Percentiles rank a stretch among this genome's conserved stretches.
These are phyloP conservation scores for Thaumatotibia leucotreta DNA, from an alignment of 1,140 invertebrate genomes.

Conservation along the genomic window DNA sequence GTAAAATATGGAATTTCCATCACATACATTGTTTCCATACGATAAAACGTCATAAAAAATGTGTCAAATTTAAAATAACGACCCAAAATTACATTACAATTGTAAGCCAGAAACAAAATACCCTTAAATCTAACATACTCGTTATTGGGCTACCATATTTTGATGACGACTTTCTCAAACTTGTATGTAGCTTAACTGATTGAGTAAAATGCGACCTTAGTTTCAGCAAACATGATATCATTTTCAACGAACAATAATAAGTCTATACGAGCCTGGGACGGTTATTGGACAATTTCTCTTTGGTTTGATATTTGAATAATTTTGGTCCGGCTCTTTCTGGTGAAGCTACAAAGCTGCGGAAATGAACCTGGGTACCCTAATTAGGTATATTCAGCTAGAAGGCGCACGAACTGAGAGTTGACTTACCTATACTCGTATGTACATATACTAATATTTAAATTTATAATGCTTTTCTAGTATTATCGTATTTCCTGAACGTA, in stretches of 20 bases:
- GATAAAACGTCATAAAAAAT: too few relatives aligned
- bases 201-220: background rate
- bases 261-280: background rate
- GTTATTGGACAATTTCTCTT: background rate
- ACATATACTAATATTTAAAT: too few relatives aligned
- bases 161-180: background rate
- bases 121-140: background rate
- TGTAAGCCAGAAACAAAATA: background rate
- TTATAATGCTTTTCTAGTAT: too few relatives aligned
- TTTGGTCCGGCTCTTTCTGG: constrained; percentile 25
- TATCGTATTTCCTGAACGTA: too few relatives aligned
- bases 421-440: too few relatives aligned
- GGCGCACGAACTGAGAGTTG: background rate
- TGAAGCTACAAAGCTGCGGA: constrained; percentile 40
- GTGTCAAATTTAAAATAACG: too few relatives aligned
- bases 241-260: background rate
- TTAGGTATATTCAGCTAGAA: constrained; percentile 26
- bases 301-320: constrained; percentile 43
- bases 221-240: background rate
- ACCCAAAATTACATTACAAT: background rate
- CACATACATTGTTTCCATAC: too few relatives aligned
- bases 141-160: background rate
- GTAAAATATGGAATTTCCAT: too few relatives aligned
- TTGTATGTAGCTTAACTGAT: background rate
- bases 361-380: constrained; percentile 40